Evolutionary conservation across 2,888 invertebrate species (phyloP), one percentile per base, ranked within the genome.

Genomic region (Pseudococcus jackbeardsleyi): DNA sequence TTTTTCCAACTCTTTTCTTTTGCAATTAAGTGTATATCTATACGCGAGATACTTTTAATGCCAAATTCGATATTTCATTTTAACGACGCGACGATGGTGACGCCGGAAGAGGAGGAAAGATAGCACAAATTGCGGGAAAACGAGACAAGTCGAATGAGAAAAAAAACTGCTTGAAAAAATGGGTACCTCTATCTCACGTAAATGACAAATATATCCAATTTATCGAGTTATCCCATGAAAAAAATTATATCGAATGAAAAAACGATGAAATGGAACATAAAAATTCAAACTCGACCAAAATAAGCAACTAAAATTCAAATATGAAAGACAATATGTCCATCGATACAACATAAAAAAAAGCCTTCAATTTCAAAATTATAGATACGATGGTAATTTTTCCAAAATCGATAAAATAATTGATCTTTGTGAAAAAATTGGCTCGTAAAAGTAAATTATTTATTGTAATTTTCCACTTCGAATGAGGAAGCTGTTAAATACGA

Each of bases 51-150:
- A 39, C 72, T 72, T 72, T 72, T 72, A 72, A 72, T 26, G 72
- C 33, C 72, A 72, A 72, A 72, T 72, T 72, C 72, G 72, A 72
- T 72, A 72, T 72, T 33, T 72, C 33, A 72, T 72, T 72, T 54
- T 5, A 54, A 54, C 48, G 48, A 42, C 48, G 48, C 15, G 48
- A 54, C n/a, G 6, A 17, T 2, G 54, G n/a, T 15, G n/a, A n/a
- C 0, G n/a, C 17, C n/a, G 4, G n/a, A n/a, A 50, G 50, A 15
- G 50, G 42, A 42, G 26, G 3, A 33, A 33, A 50, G 54, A 54
- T n/a, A 54, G 54, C 48, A 50, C 48, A 54, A 54, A 54, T 54
- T 50, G 48, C 54, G 54, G 5, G n/a, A 54, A 54, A 54, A 50
- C 5, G 54, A 54, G n/a, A 54, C n/a, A 15, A n/a, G 54, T 54